Conservation (phyloP, 1,140 invertebrate species). For the Eumaeus atala region DNA sequence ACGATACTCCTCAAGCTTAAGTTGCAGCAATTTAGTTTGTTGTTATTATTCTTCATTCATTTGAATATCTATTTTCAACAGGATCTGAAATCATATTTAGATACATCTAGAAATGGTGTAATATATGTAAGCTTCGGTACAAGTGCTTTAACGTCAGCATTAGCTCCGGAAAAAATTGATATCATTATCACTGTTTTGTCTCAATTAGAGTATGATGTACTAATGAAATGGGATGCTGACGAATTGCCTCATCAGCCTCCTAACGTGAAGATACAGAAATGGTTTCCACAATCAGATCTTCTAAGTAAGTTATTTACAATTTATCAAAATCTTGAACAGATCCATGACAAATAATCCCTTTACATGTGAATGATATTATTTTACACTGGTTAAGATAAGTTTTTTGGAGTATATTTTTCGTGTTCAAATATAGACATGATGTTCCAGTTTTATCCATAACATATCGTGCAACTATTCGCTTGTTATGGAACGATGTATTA, state of each 20-base stretch:
- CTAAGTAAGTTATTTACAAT: slow-evolving; percentile 34
- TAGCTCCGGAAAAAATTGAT: slow-evolving; percentile 50
- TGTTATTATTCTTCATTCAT: no score
- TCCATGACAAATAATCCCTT: no score
- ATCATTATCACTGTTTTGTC: slow-evolving; percentile 65
- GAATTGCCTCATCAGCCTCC: slow-evolving; percentile 42
- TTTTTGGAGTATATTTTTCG: no score
- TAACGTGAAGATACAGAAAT: slow-evolving; percentile 72
- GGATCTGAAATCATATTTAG: slow-evolving; percentile 30
- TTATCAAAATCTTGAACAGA: no score
- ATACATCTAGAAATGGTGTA: slow-evolving; percentile 37
- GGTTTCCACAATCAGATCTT: slow-evolving; percentile 73
- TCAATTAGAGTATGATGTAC: slow-evolving; percentile 51
- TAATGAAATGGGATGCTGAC: slow-evolving; percentile 72
- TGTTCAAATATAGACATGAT: no score
- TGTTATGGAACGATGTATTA: no score
- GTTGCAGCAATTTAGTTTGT: no score
- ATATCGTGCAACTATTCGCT: no score
- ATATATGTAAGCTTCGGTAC: slow-evolving; percentile 75
- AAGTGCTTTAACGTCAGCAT: slow-evolving; percentile 58
- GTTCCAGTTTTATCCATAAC: no score
- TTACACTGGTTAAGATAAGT: no score
- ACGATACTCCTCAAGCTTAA: no score
- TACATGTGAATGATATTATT: no score
- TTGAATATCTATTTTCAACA: slow-evolving; percentile 19